phyloP scores from a whole-genome alignment of 2,797 vertebrate genomes.

The Coccyzus lansbergi region DNA sequence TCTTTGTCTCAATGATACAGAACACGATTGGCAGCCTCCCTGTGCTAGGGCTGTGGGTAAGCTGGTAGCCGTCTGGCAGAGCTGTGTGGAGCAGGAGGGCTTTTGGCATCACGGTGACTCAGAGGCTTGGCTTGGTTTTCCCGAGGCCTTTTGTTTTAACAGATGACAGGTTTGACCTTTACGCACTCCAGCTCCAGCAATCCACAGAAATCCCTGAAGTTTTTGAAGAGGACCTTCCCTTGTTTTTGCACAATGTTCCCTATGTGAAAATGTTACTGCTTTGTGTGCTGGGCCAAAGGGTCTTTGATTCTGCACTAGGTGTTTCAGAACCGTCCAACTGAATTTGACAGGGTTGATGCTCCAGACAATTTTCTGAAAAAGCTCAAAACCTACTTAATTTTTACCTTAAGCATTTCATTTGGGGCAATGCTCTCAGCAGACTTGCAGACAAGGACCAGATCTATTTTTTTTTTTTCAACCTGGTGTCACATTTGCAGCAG shows the following conservation, averaged over 20 bases:
- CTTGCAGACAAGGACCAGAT: background rate
- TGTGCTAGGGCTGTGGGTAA: background rate
- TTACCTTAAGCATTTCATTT: background rate
- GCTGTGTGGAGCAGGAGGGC: background rate
- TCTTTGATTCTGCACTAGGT: background rate
- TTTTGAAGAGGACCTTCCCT: background rate
- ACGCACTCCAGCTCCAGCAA: background rate
- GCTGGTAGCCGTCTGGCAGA: background rate
- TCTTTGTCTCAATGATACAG: background rate
- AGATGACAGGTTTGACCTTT: slow-evolving; percentile 32
- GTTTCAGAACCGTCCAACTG: background rate
- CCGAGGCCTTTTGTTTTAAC: background rate
- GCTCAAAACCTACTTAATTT: background rate
- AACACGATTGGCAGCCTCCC: background rate
- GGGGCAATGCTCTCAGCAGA: background rate
- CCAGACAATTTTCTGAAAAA: background rate
- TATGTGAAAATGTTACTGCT: background rate
- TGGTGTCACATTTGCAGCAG: background rate
- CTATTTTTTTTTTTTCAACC: background rate
- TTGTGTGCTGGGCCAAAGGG: background rate
- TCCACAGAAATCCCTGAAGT: background rate
- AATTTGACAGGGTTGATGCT: background rate
- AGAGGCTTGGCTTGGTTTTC: background rate
- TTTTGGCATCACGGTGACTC: background rate
- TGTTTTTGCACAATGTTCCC: background rate